A percentile compares a stretch with the other conserved stretches of the same genome.
Conservation (phyloP, 2,797 vertebrate species). For the Arrhamphus sclerolepis region DNA sequence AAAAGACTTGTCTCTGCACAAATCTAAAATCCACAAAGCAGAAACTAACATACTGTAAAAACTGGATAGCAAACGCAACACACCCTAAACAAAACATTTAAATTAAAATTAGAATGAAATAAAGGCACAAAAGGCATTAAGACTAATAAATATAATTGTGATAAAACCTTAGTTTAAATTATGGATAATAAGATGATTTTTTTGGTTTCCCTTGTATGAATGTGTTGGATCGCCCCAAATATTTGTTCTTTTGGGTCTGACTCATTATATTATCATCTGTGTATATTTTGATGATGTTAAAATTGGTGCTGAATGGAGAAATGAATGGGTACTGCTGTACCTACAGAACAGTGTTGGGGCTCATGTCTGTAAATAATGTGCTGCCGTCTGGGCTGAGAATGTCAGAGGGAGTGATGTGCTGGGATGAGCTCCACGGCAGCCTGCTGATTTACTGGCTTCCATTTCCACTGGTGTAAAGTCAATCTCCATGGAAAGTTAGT, state of each 20-base stretch:
- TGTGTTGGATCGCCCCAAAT: constrained; percentile 1
- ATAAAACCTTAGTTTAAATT: too few species aligned
- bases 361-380: constrained; percentile 76
- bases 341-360: constrained; percentile 43
- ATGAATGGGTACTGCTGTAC: constrained; percentile 62
- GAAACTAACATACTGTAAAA: constrained; percentile 46
- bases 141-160: too few species aligned
- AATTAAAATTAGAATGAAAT: constrained; percentile 30
- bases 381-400: constrained; percentile 75
- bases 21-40: constrained; percentile 54
- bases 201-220: constrained; percentile 6
- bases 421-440: constrained; percentile 65
- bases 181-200: not conserved
- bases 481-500: constrained; percentile 89
- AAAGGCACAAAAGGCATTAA: not conserved
- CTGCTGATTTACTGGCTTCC: constrained; percentile 88
- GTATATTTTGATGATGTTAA: constrained; percentile 34
- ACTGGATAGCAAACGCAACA: constrained; percentile 46
- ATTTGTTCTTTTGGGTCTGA: constrained; percentile 16
- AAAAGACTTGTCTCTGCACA: constrained; percentile 62
- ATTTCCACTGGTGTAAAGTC: constrained; percentile 89
- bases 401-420: constrained; percentile 83
- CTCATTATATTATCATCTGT: constrained; percentile 38
- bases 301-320: constrained; percentile 67
- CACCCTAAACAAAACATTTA: constrained; percentile 28